Base-by-base conservation (phyloP, 1,140 invertebrate species). In the Atta colombica region DNA sequence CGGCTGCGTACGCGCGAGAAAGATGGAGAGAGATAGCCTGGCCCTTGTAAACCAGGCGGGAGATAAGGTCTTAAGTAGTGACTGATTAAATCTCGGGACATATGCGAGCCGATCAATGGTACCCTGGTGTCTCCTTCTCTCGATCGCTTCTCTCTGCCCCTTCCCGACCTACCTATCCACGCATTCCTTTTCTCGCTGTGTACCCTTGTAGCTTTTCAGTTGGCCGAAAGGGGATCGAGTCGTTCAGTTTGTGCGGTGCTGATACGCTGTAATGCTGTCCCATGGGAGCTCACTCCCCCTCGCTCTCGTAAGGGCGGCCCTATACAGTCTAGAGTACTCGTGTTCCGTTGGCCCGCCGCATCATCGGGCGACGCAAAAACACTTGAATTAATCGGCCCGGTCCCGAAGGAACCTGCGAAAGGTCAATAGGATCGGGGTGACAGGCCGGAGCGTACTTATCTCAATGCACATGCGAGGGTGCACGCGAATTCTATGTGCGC, bases 1-100 rank as follows among this genome's bases (percentile, higher is more conserved):
- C 90, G 88, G 65, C 58, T 45, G 55, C 58, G 81, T 60, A 53
- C 66, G 71, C 60, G 69, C 72, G 58, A 55, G 81, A 71, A 31
- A 81, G 77, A 90, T 60, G 35, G 63, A 74, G 63, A 58, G 77
- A 61, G 87, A 68, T 69, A 86, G 65, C 55, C 74, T 78, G 85
- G 88, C 89, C 65, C 65, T 55, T 61, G 75, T 91, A 89, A 93
- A 91, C 75, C 87, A 89, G 90, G 85, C 87, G 92, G 90, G 87
- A 94, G 92, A 95, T 94, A 93, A 95, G 94, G 90, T 91, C 91
- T 86, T 94, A 94, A 95, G 95, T 94, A 95, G 89, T 77, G 92
- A 93, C 93, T 94, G 95, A 95, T 95, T 95, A 94, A 95, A 95
- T 95, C 95, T 94, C 91, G 88, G 92, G 93, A 94, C 95, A 95